These are phyloP conservation scores for Austrofundulus limnaeus DNA, from an alignment of 2,113 vertebrate species.

Conservation along the genomic window DNA sequence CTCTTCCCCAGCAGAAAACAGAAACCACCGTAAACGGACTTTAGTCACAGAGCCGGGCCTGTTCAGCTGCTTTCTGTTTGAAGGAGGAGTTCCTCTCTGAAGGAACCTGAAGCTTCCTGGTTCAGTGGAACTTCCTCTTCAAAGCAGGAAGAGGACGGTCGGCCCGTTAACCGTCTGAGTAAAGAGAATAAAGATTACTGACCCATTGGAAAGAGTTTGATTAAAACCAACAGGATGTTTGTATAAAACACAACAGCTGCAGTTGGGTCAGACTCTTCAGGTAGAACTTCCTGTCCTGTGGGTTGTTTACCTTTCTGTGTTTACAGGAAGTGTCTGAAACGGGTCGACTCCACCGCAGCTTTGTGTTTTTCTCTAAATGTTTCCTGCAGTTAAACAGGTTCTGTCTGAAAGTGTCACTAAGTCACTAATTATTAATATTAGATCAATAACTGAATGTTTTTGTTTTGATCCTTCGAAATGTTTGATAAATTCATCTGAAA, in stretches of 20 bases:
- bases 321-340: neutral
- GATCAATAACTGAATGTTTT: too few species aligned
- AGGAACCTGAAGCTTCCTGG: neutral
- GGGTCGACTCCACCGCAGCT: neutral
- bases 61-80: neutral
- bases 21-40: too few species aligned
- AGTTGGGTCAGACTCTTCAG: neutral
- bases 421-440: neutral
- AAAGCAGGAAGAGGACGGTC: neutral
- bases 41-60: neutral
- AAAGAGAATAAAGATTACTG: neutral
- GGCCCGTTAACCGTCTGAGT: too few species aligned
- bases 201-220: neutral
- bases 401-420: neutral
- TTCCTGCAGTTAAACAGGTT: too few species aligned
- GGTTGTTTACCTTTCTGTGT: too few species aligned
- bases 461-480: too few species aligned
- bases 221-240: neutral
- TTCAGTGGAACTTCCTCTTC: neutral
- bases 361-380: neutral
- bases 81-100: constrained; percentile 4
- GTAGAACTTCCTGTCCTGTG: too few species aligned
- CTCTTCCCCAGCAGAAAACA: too few species aligned
- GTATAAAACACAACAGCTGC: neutral
- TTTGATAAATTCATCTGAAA: too few species aligned